Percentiles rank a stretch among this genome's conserved stretches.
phyloP scores from a whole-genome alignment of 1,140 invertebrate species.

The Brachystomella parvula region DNA sequence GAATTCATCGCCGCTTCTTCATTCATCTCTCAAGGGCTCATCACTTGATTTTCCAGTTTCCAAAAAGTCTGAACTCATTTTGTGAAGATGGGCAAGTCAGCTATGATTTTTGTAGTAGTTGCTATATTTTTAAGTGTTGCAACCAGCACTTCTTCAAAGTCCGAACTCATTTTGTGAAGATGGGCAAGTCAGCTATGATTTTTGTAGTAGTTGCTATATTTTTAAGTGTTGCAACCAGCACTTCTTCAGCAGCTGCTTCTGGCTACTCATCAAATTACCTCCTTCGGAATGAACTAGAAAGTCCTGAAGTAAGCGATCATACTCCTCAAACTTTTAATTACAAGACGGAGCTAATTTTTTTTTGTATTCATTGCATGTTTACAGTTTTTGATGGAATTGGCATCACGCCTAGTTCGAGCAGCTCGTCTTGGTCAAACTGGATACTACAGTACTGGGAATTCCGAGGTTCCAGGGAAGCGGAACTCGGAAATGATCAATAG shows the following conservation, averaged over 20 bases:
- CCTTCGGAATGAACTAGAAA: not conserved
- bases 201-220: not conserved
- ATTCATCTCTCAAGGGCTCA: too few relatives aligned
- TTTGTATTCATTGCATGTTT: not conserved
- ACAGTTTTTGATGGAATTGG: not conserved
- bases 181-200: not conserved
- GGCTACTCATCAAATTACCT: too few relatives aligned
- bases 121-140: not conserved
- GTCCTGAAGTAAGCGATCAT: not conserved
- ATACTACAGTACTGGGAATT: not conserved
- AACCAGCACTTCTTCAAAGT: too few relatives aligned
- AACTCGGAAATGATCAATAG: conserved; percentile 5
- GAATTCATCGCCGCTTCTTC: too few relatives aligned
- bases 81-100: too few relatives aligned
- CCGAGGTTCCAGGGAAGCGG: not conserved
- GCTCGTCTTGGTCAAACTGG: not conserved
- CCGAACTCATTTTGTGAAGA: too few relatives aligned
- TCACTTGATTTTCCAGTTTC: too few relatives aligned
- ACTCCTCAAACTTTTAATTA: not conserved
- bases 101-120: not conserved
- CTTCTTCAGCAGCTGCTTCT: not conserved
- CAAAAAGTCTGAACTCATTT: too few relatives aligned
- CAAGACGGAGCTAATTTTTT: not conserved
- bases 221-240: not conserved
- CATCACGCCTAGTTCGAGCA: conserved; percentile 2